A percentile compares a stretch with the other conserved stretches of the same genome.
Conservation (phyloP, 2,888 invertebrate genomes). For the Melinaea menophilus region DNA sequence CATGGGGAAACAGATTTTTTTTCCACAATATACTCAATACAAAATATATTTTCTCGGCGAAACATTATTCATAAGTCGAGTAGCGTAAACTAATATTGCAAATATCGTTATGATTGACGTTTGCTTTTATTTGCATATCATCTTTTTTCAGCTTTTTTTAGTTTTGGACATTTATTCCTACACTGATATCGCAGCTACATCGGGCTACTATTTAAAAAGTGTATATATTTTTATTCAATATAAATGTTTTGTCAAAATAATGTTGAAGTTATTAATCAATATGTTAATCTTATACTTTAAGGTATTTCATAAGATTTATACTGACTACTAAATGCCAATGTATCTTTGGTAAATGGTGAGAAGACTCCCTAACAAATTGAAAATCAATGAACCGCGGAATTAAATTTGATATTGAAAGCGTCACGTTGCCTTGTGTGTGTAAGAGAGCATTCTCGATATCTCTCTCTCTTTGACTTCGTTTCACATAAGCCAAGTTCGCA, state of each 20-base stretch:
- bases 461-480: conserved; percentile 61
- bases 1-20: too few relatives aligned
- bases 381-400: too few relatives aligned
- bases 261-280: too few relatives aligned
- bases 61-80: conserved; percentile 48
- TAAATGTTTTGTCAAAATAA: too few relatives aligned
- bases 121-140: not conserved
- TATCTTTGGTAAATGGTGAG: too few relatives aligned
- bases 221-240: not conserved
- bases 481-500: conserved; percentile 55
- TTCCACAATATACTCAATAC: conserved; percentile 62
- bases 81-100: not conserved
- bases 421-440: conserved; percentile 18
- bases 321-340: conserved; percentile 38
- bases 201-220: too few relatives aligned
- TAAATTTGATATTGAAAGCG: too few relatives aligned
- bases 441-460: conserved; percentile 59
- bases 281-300: too few relatives aligned
- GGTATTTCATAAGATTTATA: conserved; percentile 55
- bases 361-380: too few relatives aligned
- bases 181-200: too few relatives aligned
- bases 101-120: not conserved
- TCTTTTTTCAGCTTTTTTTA: not conserved
- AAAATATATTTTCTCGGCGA: conserved; percentile 60
- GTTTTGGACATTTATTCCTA: not conserved